Evolutionary conservation across 2,797 vertebrate genomes (phyloP).

Genomic region (Paguma larvata): DNA sequence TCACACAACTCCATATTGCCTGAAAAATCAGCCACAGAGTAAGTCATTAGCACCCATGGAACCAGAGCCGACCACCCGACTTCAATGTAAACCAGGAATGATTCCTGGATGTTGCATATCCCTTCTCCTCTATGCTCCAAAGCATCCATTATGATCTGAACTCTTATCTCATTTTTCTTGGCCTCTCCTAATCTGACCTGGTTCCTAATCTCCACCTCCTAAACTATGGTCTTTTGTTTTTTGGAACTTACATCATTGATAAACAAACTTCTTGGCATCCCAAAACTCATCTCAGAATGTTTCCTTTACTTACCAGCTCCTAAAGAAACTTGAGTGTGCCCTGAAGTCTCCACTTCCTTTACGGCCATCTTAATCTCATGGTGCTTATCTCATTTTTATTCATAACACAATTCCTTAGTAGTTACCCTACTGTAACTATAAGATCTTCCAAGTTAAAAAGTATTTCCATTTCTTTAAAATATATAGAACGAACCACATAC

Average conservation of each 20-base stretch:
- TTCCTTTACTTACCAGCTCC: neutral
- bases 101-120: fast-evolving
- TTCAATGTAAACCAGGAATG: neutral
- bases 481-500: neutral
- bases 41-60: neutral
- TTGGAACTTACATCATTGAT: neutral
- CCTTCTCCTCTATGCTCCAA: neutral
- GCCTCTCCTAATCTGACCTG: neutral
- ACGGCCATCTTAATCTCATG: neutral
- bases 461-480: neutral
- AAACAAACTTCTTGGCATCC: neutral
- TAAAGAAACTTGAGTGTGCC: neutral
- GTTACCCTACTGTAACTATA: neutral
- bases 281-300: neutral
- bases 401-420: neutral
- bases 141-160: neutral
- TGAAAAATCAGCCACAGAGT: neutral
- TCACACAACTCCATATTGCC: neutral
- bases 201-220: neutral
- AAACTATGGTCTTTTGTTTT: neutral
- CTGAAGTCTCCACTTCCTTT: neutral
- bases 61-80: neutral
- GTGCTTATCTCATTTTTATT: neutral
- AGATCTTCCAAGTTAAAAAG: neutral
- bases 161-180: neutral